Evolutionary conservation across 2,888 invertebrate genomes (phyloP).

Genomic region (Athripsodes cinereus): DNA sequence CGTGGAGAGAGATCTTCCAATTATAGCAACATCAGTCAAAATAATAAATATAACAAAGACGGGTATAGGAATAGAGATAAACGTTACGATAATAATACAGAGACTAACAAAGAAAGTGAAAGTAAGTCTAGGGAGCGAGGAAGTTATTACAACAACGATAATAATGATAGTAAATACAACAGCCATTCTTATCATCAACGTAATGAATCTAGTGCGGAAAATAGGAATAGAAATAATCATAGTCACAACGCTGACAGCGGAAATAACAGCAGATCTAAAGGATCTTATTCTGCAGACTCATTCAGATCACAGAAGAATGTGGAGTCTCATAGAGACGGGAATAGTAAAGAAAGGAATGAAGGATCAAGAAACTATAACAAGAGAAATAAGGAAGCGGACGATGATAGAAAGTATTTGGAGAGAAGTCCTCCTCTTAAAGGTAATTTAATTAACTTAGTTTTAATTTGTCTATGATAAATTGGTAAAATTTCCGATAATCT

Average conservation of each 20-base stretch:
- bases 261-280: not conserved
- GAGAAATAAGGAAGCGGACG: not conserved
- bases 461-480: not conserved
- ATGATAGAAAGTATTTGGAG: not conserved
- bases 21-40: not conserved
- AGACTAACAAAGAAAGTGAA: not conserved
- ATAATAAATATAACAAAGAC: not conserved
- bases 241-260: not conserved
- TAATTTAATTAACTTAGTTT: not conserved
- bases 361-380: not conserved
- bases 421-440: not conserved
- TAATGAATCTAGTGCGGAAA: not conserved
- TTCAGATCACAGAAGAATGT: not conserved
- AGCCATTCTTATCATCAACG: not conserved
- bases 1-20: not conserved
- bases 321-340: not conserved
- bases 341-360: not conserved
- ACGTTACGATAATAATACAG: not conserved
- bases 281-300: not conserved
- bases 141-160: not conserved
- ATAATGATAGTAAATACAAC: too few species aligned
- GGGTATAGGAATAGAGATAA: not conserved
- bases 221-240: not conserved
- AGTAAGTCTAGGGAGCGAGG: not conserved
- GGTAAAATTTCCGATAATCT: too few species aligned